phyloP scores from a whole-genome alignment of 1,140 invertebrate species.

The Magallana ariakensis region DNA sequence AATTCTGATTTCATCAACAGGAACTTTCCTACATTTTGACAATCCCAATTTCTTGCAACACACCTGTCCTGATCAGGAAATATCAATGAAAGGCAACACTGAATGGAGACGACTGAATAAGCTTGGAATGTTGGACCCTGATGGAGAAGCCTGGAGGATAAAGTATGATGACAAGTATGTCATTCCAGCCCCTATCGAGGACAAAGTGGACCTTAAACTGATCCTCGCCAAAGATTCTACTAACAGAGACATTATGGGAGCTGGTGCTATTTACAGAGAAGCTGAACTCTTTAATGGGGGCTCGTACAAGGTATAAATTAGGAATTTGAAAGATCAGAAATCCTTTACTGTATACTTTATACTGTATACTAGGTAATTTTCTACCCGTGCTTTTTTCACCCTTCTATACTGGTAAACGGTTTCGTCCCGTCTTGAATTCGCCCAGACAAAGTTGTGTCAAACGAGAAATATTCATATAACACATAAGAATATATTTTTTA shows the following conservation, averaged over 20 bases:
- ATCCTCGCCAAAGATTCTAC: conserved; percentile 46
- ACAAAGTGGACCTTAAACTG: conserved; percentile 60
- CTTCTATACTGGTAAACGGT: too few relatives aligned
- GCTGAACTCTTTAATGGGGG: conserved; percentile 62
- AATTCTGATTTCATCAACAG: too few relatives aligned
- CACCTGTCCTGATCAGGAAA: conserved; percentile 57
- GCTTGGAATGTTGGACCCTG: conserved; percentile 44
- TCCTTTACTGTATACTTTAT: too few relatives aligned
- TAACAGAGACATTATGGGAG: conserved; percentile 53
- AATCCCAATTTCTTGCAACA: conserved; percentile 30
- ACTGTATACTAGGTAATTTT: too few relatives aligned
- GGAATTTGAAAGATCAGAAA: too few relatives aligned
- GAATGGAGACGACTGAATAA: conserved; percentile 52
- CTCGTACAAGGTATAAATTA: conserved; percentile 53
- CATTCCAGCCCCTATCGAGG: conserved; percentile 20
- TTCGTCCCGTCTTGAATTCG: too few relatives aligned
- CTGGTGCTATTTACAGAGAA: conserved; percentile 55
- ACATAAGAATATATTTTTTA: too few relatives aligned
- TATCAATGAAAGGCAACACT: conserved; percentile 39
- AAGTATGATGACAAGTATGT: conserved; percentile 51
- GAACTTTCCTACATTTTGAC: conserved; percentile 60
- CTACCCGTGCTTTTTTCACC: too few relatives aligned
- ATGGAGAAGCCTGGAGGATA: conserved; percentile 52
- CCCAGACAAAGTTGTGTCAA: too few relatives aligned
- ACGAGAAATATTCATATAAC: too few relatives aligned